Base-by-base conservation (phyloP, 1,140 invertebrate genomes). In the Bombyx mandarina region DNA sequence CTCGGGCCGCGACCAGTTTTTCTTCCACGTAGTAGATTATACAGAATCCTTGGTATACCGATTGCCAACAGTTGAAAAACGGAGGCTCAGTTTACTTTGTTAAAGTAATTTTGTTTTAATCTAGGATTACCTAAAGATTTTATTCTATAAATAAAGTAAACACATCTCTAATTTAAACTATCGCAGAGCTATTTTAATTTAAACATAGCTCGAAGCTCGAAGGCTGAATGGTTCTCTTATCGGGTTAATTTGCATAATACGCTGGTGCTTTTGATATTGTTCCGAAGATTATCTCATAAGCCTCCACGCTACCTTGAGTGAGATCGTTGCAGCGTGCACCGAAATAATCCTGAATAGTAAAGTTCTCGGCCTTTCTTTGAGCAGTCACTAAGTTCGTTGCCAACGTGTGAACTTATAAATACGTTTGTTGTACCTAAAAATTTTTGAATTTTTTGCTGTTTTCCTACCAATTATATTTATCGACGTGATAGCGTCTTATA, bases 211-310 rank as follows among this genome's bases (percentile, higher is more conserved):
- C 22, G 53, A 56, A 68, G 57, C 54, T 45, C 22, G 53, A 56
- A 60, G 43, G 52, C 54, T 64, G 54, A 50, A 57, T 57, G 54
- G 65, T 48, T 56, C 50, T 51, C 67, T 71, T 71, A 75, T 73
- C 71, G 60, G 54, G 43, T 45, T 67, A 56, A 70, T 76, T 76
- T 76, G 62, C 71, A 74, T 75, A 73, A 71, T 69, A 73, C 66
- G 65, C 58, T 58, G 65, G 56, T 56, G 60, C 65, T 67, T 67
- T 65, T 66, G 66, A 73, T 76, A 73, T 76, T 73, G 69, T 71
- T 46, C 54, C 56, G 50, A 60, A 73, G 73, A 72, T 72, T 73
- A 76, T 68, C 66, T 60, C 59, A 70, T 68, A 70, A 73, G 66
- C 67, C 72, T 51, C 53, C 62, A 60, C 67, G 66, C 67, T 66